Conservation (phyloP, 2,113 vertebrate species). For the Panurus biarmicus region DNA sequence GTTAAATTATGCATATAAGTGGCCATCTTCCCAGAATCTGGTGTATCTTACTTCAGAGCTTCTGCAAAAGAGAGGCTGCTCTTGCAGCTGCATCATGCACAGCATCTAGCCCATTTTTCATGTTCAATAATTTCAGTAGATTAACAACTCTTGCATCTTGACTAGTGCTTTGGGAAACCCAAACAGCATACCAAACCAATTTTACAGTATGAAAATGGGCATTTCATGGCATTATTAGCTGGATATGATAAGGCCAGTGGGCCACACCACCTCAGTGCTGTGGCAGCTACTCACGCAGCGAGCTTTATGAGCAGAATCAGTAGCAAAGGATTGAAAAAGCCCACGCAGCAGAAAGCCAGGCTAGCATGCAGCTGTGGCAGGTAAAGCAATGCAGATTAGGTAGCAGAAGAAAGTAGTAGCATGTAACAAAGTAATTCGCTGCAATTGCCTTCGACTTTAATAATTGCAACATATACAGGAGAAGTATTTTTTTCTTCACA, state of each 20-base stretch:
- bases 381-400: not conserved
- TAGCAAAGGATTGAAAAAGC: conserved; percentile 5
- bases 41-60: not conserved
- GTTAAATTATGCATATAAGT: not conserved
- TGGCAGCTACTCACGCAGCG: not conserved
- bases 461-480: not conserved
- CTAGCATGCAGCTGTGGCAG: conserved; percentile 31
- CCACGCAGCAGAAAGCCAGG: conserved; percentile 5
- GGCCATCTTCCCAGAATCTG: not conserved
- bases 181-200: not conserved
- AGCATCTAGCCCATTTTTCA: not conserved
- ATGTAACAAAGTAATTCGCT: not conserved
- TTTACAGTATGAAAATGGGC: not conserved
- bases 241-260: not conserved
- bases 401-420: not conserved
- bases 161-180: not conserved
- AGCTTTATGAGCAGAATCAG: conserved; percentile 12
- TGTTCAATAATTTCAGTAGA: not conserved
- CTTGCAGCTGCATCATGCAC: not conserved
- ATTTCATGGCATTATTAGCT: not conserved
- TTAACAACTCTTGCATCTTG: not conserved
- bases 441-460: not conserved
- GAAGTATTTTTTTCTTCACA: not conserved
- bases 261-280: not conserved
- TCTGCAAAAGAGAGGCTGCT: not conserved